A percentile compares a stretch with the other conserved stretches of the same genome.
These are phyloP conservation scores for Adela reaumurella DNA, from an alignment of 2,888 invertebrate genomes.

Conservation along the genomic window DNA sequence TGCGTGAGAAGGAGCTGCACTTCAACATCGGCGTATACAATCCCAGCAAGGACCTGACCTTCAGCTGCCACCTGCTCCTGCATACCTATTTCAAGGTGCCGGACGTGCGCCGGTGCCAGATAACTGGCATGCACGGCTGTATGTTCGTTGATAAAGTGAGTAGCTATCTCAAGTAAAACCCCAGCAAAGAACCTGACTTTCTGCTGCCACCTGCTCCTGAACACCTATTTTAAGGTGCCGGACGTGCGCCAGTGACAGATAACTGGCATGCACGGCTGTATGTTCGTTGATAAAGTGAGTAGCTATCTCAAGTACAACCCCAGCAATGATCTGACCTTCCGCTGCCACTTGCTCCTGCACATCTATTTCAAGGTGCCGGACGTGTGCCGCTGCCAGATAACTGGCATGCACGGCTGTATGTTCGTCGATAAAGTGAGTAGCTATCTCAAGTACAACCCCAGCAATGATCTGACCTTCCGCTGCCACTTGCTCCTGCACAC, in stretches of 20 bases:
- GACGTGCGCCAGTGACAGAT: slow-evolving; percentile 90
- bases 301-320: slow-evolving; percentile 71
- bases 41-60: slow-evolving; percentile 87
- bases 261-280: slow-evolving; percentile 86
- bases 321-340: slow-evolving; percentile 85
- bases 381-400: slow-evolving; percentile 86
- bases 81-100: slow-evolving; percentile 97
- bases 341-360: slow-evolving; percentile 89
- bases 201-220: slow-evolving; percentile 78
- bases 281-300: slow-evolving; percentile 81
- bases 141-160: slow-evolving; percentile 84
- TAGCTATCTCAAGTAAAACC: slow-evolving; percentile 61
- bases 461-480: slow-evolving; percentile 72
- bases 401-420: slow-evolving; percentile 86
- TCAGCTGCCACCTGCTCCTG: slow-evolving; percentile 87
- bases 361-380: slow-evolving; percentile 96
- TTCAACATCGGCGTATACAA: slow-evolving; percentile 93
- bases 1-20: slow-evolving; percentile 87
- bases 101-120: slow-evolving; percentile 87
- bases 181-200: slow-evolving; percentile 76
- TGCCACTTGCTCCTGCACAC: slow-evolving; percentile 84
- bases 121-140: slow-evolving; percentile 88
- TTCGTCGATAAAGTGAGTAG: slow-evolving; percentile 78
- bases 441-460: slow-evolving; percentile 67
- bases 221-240: too few species aligned